A percentile compares a stretch with the other conserved stretches of the same genome.
These are phyloP conservation scores for Falco punctatus DNA, from an alignment of 2,113 vertebrate species.

Conservation along the genomic window DNA sequence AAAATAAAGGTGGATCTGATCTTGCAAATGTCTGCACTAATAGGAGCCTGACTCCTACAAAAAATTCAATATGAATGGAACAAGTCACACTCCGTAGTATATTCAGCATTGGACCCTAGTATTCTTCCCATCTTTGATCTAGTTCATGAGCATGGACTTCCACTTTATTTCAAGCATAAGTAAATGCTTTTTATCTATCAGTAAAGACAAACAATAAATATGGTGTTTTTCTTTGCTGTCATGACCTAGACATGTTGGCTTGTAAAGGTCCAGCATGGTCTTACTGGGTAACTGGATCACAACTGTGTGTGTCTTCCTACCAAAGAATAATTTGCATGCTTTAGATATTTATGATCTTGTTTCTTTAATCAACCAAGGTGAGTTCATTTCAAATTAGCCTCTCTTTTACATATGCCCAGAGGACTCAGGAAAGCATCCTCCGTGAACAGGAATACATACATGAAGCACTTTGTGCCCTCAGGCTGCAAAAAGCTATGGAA, in stretches of 20 bases:
- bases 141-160: not conserved
- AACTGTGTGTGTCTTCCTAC: rapidly evolving
- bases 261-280: not conserved
- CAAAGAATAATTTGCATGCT: not conserved
- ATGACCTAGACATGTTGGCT: not conserved
- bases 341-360: not conserved
- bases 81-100: rapidly evolving
- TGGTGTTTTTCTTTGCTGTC: not conserved
- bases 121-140: not conserved
- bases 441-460: not conserved
- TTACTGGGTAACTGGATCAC: rapidly evolving
- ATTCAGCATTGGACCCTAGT: rapidly evolving
- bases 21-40: not conserved
- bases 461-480: not conserved
- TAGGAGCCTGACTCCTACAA: not conserved
- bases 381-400: not conserved
- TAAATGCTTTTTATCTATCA: not conserved
- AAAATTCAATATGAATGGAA: not conserved
- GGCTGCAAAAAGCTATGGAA: not conserved
- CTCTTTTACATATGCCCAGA: not conserved
- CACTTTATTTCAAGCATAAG: not conserved
- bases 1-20: not conserved
- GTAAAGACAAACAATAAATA: not conserved
- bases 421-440: not conserved
- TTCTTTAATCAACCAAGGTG: not conserved